phyloP scores from a whole-genome alignment of 2,888 invertebrate genomes.

The Liopterus haemorrhoidalis region DNA sequence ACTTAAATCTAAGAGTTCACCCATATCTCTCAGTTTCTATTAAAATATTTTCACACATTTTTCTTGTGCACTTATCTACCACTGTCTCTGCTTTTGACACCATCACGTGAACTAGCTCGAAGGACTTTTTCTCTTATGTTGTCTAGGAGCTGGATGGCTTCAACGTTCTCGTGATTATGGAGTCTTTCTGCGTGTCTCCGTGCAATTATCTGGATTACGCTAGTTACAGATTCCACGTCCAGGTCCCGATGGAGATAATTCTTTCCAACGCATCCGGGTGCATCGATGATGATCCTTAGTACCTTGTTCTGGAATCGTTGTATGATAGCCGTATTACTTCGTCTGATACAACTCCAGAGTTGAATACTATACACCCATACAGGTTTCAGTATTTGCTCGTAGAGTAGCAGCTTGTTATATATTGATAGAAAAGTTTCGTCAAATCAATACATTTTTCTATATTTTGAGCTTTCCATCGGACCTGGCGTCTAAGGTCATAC shows the following conservation, averaged over 20 bases:
- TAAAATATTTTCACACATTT: too few species aligned
- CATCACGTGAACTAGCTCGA: slow-evolving; percentile 11
- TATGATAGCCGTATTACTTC: slow-evolving; percentile 7
- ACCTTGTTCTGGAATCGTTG: slow-evolving; percentile 18
- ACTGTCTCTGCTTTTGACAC: too few species aligned
- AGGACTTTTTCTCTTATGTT: slow-evolving; percentile 21
- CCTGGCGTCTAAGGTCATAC: slow-evolving; percentile 18
- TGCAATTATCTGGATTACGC: slow-evolving; percentile 22
- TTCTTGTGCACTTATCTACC: too few species aligned
- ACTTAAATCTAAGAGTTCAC: too few species aligned
- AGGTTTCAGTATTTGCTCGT: slow-evolving; percentile 15
- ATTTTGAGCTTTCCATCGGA: slow-evolving; percentile 22
- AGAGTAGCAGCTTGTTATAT: slow-evolving; percentile 18
- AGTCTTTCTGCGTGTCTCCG: slow-evolving; percentile 25
- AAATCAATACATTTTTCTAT: slow-evolving; percentile 18
- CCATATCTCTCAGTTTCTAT: too few species aligned
- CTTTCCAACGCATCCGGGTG: slow-evolving; percentile 23
- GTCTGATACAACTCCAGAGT: slow-evolving; percentile 15
- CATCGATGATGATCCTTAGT: slow-evolving; percentile 15
- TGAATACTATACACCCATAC: slow-evolving; percentile 17
- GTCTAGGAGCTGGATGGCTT: slow-evolving; percentile 25
- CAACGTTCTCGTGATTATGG: slow-evolving; percentile 23
- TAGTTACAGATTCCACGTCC: slow-evolving; percentile 17
- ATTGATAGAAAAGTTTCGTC: too few species aligned
- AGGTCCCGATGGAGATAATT: slow-evolving; percentile 23